Evolutionary conservation across 2,888 invertebrate species (phyloP), one percentile per base, ranked within the genome.

Genomic region (Acleris literana): DNA sequence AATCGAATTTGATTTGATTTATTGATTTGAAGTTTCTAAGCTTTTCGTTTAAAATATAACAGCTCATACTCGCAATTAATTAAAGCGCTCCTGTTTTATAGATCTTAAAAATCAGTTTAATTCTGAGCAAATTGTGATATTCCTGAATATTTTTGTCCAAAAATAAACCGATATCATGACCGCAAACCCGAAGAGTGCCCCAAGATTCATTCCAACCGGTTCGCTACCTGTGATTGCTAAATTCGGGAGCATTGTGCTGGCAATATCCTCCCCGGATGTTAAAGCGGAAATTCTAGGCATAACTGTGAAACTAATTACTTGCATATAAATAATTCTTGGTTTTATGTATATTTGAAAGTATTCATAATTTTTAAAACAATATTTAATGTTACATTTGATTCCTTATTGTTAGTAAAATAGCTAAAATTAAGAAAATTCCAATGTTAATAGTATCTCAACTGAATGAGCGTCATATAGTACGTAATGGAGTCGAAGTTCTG

Each of bases 401-500:
- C 16, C 56, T 39, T 53, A 60, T 44, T 39, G 39, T 11, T 13
- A 13, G 17, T 53, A 16, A 33, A 33, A 39, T 33, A 20, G 54
- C 51, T 5, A 71, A 18, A 11, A 86, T 13, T 9, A 25, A 49
- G 13, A 20, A 65, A 84, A 91, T 90, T 90, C 90, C 87, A 71
- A 46, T 61, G 63, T 4, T 72, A 84, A 82, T 75, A 88, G 88
- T 79, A 70, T 55, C 65, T 82, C 72, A 74, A 76, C 88, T 93
- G 94, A 93, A 80, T 89, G 87, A 93, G 94, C 94, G 93, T 94
- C 94, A 93, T 92, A 90, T 93, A 92, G 93, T 94, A 93, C 93
- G 94, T 94, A 94, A 94, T 94, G 94, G 94, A 94, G 94, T 93
- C 93, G 90, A 93, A 83, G 84, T 87, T 86, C 83, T 81, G 75